Evolutionary conservation across 1,140 invertebrate genomes (phyloP).

Genomic region (Trissolcus basalis): DNA sequence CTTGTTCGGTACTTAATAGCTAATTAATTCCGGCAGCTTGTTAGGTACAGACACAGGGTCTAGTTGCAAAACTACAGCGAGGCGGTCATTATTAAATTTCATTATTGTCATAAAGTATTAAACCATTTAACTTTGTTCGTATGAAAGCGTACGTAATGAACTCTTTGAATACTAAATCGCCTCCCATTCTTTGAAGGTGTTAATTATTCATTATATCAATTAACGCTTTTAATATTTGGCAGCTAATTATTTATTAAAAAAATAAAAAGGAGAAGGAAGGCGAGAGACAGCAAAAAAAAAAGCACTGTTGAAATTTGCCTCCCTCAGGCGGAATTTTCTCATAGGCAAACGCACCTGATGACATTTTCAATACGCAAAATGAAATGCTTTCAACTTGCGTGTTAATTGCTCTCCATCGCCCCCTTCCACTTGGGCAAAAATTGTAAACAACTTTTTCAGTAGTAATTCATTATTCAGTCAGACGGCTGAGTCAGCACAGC

Average conservation of each 20-base stretch:
- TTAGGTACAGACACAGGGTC: slow-evolving; percentile 18
- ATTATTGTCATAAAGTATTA: slow-evolving; percentile 37
- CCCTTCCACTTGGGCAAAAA: no score
- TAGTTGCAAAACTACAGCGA: slow-evolving; percentile 29
- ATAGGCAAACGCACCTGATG: no score
- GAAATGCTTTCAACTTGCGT: no score
- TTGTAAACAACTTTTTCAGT: not conserved
- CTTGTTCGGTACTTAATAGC: slow-evolving; percentile 52
- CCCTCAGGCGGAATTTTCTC: no score
- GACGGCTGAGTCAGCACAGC: not conserved
- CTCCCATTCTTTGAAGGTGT: not conserved
- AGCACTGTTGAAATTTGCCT: no score
- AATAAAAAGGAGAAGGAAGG: no score
- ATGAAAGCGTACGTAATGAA: not conserved
- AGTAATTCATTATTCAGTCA: not conserved
- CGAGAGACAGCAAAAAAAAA: no score
- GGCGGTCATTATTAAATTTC: slow-evolving; percentile 46
- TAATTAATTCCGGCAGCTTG: slow-evolving; percentile 46
- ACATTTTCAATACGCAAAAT: no score
- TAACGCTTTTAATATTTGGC: no score
- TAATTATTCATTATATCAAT: not conserved
- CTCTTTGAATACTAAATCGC: not conserved
- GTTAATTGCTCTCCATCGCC: no score
- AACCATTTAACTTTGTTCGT: slow-evolving; percentile 4
- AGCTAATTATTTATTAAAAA: no score